Conservation (phyloP, 2,113 vertebrate genomes). For the Zeus faber region DNA sequence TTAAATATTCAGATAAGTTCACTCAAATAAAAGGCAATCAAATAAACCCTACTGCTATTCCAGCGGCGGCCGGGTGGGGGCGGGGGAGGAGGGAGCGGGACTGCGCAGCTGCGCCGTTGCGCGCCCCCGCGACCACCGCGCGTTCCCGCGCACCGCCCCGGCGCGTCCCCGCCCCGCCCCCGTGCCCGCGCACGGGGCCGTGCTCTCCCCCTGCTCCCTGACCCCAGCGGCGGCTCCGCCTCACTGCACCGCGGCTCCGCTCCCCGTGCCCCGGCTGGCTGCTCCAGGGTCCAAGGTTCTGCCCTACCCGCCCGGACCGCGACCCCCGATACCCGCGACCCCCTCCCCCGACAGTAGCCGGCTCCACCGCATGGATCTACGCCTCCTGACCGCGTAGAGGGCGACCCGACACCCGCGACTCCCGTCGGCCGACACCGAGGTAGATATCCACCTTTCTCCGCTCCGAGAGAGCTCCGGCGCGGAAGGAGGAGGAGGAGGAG, state of each 20-base stretch:
- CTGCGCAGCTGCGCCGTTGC: conserved; percentile 16
- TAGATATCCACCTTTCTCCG: conserved; percentile 80
- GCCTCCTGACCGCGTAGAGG: conserved; percentile 78
- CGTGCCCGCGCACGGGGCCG: conserved; percentile 70
- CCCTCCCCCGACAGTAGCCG: conserved; percentile 47
- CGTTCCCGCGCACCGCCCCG: conserved; percentile 36
- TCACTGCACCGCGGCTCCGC: conserved; percentile 79
- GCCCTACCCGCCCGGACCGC: conserved; percentile 78
- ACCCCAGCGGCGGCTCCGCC: conserved; percentile 90
- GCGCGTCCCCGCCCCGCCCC: conserved; percentile 32
- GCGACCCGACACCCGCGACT: conserved; percentile 73
- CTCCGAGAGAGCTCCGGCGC: conserved; percentile 60
- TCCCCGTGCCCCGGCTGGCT: conserved; percentile 70
- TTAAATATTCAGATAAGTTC: too few species aligned
- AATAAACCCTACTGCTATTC: too few species aligned
- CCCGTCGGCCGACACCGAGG: conserved; percentile 40
- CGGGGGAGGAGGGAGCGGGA: conserved; percentile 20
- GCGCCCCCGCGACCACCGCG: conserved; percentile 46
- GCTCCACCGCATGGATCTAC: conserved; percentile 79
- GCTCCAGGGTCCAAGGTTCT: conserved; percentile 89
- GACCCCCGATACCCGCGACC: conserved; percentile 63
- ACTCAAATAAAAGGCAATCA: too few species aligned
- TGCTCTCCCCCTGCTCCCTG: conserved; percentile 85
- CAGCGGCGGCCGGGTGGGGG: not conserved
- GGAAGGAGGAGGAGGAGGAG: conserved; percentile 35